Conservation (phyloP, 1,140 invertebrate genomes). For the Microvelia longipes region DNA sequence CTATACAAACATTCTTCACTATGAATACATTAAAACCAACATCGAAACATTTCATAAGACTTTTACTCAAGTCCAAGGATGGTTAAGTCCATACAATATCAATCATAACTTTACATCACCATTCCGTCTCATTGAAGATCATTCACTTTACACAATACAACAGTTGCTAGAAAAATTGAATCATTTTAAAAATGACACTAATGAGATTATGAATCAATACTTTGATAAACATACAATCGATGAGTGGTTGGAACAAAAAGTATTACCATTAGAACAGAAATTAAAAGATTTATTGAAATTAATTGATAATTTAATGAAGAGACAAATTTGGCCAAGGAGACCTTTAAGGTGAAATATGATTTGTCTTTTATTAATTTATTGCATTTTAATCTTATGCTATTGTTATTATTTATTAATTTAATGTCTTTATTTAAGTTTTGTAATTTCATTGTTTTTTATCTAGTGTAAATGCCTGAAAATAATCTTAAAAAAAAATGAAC, state of each 20-base stretch:
- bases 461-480: no score
- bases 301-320: slow-evolving; percentile 11
- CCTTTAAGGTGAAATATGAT: background rate
- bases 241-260: slow-evolving; percentile 17
- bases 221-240: slow-evolving; percentile 11
- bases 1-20: slow-evolving; percentile 1
- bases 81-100: slow-evolving; percentile 13
- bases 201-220: slow-evolving; percentile 3
- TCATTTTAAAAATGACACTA: slow-evolving; percentile 9
- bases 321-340: slow-evolving; percentile 14
- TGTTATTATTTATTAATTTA: background rate
- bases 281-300: slow-evolving; percentile 4
- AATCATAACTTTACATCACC: slow-evolving; percentile 12
- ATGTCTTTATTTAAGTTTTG: no score
- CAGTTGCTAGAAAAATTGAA: slow-evolving; percentile 5
- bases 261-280: slow-evolving; percentile 9
- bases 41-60: slow-evolving; percentile 3
- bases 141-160: slow-evolving; percentile 3
- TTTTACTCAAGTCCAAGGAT: slow-evolving; percentile 8
- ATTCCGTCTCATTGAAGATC: slow-evolving; percentile 10
- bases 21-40: slow-evolving; percentile 6
- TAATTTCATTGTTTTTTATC: no score
- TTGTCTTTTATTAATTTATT: background rate
- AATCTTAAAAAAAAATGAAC: no score
- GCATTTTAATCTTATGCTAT: background rate